A percentile compares a stretch with the other conserved stretches of the same genome.
Evolutionary conservation across 2,888 invertebrate genomes (phyloP).

Genomic region (Unio delphinus): DNA sequence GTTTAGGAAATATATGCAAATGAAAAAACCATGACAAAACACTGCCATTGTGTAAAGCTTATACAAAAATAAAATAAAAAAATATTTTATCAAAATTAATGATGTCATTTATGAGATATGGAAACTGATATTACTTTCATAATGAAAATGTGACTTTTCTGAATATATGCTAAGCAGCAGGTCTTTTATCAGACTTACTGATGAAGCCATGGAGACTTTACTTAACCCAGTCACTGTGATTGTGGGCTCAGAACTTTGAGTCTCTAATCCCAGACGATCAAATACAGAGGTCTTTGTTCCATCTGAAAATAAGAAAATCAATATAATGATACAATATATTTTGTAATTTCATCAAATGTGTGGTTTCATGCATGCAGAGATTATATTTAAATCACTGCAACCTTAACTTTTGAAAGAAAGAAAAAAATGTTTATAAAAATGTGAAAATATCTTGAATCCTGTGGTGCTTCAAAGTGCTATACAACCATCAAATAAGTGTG

Average conservation of each 20-base stretch:
- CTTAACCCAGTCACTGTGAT: slow-evolving; percentile 48
- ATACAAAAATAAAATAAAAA: too few relatives aligned
- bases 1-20: too few relatives aligned
- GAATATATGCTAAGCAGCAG: neutral
- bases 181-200: slow-evolving; percentile 2
- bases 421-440: too few relatives aligned
- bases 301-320: slow-evolving; percentile 16
- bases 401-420: neutral
- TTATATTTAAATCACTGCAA: neutral
- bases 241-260: slow-evolving; percentile 15
- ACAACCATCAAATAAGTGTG: too few relatives aligned
- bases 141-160: neutral
- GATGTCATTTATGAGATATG: too few relatives aligned
- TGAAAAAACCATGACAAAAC: too few relatives aligned
- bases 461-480: too few relatives aligned
- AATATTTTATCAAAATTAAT: too few relatives aligned
- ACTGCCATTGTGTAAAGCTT: too few relatives aligned
- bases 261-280: slow-evolving; percentile 74
- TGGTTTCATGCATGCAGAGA: neutral
- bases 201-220: slow-evolving; percentile 28
- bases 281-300: slow-evolving; percentile 72
- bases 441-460: too few relatives aligned
- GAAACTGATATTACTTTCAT: too few relatives aligned
- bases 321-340: neutral
- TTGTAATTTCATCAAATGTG: neutral